These are phyloP conservation scores for Polymixis flavicincta DNA, from an alignment of 2,888 invertebrate genomes.

Conservation along the genomic window DNA sequence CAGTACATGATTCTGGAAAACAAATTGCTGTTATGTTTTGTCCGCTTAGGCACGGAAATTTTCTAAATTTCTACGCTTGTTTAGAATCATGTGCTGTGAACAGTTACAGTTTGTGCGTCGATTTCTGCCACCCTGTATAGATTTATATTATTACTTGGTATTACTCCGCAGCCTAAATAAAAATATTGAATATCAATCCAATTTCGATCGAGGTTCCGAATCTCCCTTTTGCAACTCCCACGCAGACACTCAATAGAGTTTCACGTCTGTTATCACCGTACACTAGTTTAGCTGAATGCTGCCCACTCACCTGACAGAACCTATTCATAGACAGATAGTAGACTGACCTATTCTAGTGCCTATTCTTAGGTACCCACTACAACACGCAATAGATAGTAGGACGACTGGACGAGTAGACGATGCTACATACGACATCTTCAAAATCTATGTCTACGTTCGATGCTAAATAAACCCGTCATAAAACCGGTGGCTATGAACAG, in stretches of 20 bases:
- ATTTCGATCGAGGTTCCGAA: background rate
- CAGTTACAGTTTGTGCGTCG: too few species aligned
- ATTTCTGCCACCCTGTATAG: too few species aligned
- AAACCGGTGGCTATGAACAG: background rate
- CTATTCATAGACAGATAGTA: conserved; percentile 48
- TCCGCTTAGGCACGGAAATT: too few species aligned
- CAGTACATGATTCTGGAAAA: too few species aligned
- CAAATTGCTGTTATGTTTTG: too few species aligned
- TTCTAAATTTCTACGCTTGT: too few species aligned
- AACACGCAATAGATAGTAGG: background rate
- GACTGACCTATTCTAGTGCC: conserved; percentile 45
- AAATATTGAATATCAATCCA: background rate
- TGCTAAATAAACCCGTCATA: background rate
- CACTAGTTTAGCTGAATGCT: conserved; percentile 35
- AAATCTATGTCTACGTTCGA: background rate
- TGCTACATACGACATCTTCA: conserved; percentile 5
- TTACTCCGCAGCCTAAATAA: background rate
- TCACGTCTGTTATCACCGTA: conserved; percentile 5
- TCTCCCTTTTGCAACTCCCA: background rate
- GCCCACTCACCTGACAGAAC: conserved; percentile 37
- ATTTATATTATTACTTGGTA: background rate
- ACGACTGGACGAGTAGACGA: background rate
- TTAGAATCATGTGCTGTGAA: too few species aligned
- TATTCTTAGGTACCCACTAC: conserved; percentile 34
- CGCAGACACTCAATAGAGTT: conserved; percentile 1